Percentiles rank a stretch among this genome's conserved stretches.
phyloP scores from a whole-genome alignment of 2,888 invertebrate species.

The Smittia sp. region DNA sequence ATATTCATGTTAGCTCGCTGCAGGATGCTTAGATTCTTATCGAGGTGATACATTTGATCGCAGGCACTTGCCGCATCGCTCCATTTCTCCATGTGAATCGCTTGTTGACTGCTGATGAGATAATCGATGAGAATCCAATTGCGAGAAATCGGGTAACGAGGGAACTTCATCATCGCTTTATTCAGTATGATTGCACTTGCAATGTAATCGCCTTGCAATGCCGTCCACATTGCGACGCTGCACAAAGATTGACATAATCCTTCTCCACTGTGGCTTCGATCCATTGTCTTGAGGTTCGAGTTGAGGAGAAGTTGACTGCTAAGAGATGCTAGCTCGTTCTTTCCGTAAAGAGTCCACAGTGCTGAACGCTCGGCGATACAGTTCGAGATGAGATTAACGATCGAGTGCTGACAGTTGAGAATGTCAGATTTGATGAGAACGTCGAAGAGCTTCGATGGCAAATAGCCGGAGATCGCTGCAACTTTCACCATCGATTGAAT shows the following conservation, averaged over 20 bases:
- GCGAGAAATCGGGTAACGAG: slow-evolving; percentile 60
- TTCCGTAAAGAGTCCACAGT: slow-evolving; percentile 85
- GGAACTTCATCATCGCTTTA: slow-evolving; percentile 64
- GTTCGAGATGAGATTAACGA: slow-evolving; percentile 75
- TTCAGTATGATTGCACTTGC: slow-evolving; percentile 60
- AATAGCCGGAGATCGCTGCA: slow-evolving; percentile 57
- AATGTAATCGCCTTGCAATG: slow-evolving; percentile 57
- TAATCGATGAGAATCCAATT: slow-evolving; percentile 69
- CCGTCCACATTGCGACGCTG: slow-evolving; percentile 59
- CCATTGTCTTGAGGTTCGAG: slow-evolving; percentile 66
- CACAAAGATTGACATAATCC: slow-evolving; percentile 69
- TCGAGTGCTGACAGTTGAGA: slow-evolving; percentile 79
- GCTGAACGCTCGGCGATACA: slow-evolving; percentile 79
- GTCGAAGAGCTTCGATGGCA: slow-evolving; percentile 57
- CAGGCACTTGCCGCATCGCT: slow-evolving; percentile 68
- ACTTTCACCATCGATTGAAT: slow-evolving; percentile 76
- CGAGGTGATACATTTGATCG: slow-evolving; percentile 64
- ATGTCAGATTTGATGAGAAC: slow-evolving; percentile 80
- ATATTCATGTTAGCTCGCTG: slow-evolving; percentile 53
- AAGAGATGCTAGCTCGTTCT: slow-evolving; percentile 77
- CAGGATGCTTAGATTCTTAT: slow-evolving; percentile 65
- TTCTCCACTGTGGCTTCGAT: slow-evolving; percentile 62
- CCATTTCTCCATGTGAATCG: slow-evolving; percentile 60
- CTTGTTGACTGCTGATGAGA: slow-evolving; percentile 56
- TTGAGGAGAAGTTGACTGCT: slow-evolving; percentile 76